Conservation (phyloP, 2,797 vertebrate genomes). For the Lates japonicus region DNA sequence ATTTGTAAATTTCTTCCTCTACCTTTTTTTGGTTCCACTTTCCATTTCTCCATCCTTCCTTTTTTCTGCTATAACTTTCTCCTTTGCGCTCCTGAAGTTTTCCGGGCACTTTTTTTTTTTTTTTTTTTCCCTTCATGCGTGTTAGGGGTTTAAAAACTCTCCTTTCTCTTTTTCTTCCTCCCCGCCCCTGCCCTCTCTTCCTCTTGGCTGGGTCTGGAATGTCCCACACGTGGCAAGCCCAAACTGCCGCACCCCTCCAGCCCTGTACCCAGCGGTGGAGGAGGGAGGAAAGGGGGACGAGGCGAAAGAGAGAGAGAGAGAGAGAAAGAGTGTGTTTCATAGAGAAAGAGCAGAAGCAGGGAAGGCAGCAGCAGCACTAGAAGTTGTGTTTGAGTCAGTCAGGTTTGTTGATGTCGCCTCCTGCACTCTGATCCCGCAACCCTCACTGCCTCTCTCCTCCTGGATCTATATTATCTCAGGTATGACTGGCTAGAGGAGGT, state of each 20-base stretch:
- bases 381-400: conserved; percentile 21
- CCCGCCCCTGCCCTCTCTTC: conserved; percentile 68
- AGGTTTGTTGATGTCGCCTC: conserved; percentile 46
- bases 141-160: conserved; percentile 50
- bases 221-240: conserved; percentile 89
- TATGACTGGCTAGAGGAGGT: conserved; percentile 42
- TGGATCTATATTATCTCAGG: conserved; percentile 45
- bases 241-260: conserved; percentile 80
- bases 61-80: conserved; percentile 14
- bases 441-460: conserved; percentile 32
- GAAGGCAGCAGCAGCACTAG: conserved; percentile 26
- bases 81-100: conserved; percentile 16
- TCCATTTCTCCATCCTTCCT: conserved; percentile 49
- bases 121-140: not conserved
- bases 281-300: conserved; percentile 47
- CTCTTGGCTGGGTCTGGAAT: conserved; percentile 80
- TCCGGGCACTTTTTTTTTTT: conserved; percentile 29
- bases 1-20: conserved; percentile 11
- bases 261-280: conserved; percentile 65
- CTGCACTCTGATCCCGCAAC: conserved; percentile 17
- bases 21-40: conserved; percentile 43
- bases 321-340: conserved; percentile 29
- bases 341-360: conserved; percentile 23
- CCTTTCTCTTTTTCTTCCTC: conserved; percentile 41
- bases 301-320: conserved; percentile 18